These are phyloP conservation scores for Drosophila cardini DNA, from an alignment of 1,140 invertebrate species.

Conservation along the genomic window DNA sequence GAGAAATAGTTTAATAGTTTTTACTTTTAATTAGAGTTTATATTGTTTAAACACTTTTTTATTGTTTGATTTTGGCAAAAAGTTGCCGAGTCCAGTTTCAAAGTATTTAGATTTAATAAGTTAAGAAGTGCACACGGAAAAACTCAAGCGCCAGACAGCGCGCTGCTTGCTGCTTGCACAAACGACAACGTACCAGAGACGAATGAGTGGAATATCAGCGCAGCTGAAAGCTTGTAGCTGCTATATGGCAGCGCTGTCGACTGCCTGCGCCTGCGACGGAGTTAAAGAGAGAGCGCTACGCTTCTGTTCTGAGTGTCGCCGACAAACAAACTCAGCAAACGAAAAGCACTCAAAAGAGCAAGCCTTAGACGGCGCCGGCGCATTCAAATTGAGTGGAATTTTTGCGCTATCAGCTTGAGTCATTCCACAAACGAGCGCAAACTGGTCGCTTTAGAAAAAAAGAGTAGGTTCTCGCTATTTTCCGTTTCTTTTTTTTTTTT, in stretches of 20 bases:
- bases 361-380: constrained; percentile 32
- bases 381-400: constrained; percentile 30
- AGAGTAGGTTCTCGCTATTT: constrained; percentile 22
- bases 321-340: constrained; percentile 5
- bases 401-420: constrained; percentile 24
- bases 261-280: constrained; percentile 35
- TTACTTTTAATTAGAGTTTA: constrained; percentile 12
- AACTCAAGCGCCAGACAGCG: constrained; percentile 61
- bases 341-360: constrained; percentile 18
- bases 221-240: constrained; percentile 60
- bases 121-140: constrained; percentile 75
- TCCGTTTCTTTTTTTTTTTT: constrained; percentile 28
- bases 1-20: constrained; percentile 2
- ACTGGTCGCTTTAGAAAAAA: constrained; percentile 8
- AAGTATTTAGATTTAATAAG: constrained; percentile 37
- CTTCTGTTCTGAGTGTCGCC: constrained; percentile 23
- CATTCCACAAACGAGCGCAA: constrained; percentile 24
- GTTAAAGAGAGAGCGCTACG: not conserved
- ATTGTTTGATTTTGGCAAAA: constrained; percentile 23
- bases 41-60: constrained; percentile 42
- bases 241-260: constrained; percentile 8
- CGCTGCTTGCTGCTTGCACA: constrained; percentile 65
- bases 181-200: constrained; percentile 73
- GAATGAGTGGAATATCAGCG: constrained; percentile 75
- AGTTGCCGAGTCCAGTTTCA: constrained; percentile 44